Evolutionary conservation across 2,797 vertebrate species (phyloP).

Genomic region (Gallinago solitaria): DNA sequence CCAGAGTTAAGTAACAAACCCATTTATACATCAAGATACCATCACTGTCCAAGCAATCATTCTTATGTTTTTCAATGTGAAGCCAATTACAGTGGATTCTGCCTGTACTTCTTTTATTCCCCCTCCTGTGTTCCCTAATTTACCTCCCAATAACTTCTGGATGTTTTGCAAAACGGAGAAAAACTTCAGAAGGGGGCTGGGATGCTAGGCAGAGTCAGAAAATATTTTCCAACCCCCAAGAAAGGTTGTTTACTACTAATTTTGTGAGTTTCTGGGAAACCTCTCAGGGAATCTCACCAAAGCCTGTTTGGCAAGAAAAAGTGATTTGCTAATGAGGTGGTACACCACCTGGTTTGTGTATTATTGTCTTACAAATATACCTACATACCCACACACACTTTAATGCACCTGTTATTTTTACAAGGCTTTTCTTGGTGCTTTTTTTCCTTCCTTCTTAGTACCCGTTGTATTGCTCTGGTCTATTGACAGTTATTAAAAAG

Average conservation of each 20-base stretch:
- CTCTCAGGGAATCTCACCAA: not conserved
- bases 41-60: conserved; percentile 33
- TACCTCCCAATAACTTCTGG: not conserved
- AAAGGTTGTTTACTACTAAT: conserved; percentile 6
- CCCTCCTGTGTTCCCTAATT: not conserved
- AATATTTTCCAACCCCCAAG: not conserved
- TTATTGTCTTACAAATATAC: not conserved
- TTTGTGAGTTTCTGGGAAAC: conserved; percentile 11
- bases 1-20: conserved; percentile 63
- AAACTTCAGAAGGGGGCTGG: not conserved
- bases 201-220: not conserved
- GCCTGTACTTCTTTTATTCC: not conserved
- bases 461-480: not conserved
- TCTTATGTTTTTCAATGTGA: not conserved
- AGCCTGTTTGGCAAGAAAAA: conserved; percentile 7
- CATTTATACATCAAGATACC: conserved; percentile 43
- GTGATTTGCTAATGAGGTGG: not conserved
- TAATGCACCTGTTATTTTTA: conserved; percentile 7
- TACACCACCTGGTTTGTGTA: not conserved
- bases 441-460: not conserved
- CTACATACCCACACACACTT: not conserved
- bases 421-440: not conserved
- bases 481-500: not conserved
- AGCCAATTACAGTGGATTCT: not conserved
- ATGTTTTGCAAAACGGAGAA: not conserved